Evolutionary conservation across 2,113 vertebrate species (phyloP).

Genomic region (Phaethon lepturus): DNA sequence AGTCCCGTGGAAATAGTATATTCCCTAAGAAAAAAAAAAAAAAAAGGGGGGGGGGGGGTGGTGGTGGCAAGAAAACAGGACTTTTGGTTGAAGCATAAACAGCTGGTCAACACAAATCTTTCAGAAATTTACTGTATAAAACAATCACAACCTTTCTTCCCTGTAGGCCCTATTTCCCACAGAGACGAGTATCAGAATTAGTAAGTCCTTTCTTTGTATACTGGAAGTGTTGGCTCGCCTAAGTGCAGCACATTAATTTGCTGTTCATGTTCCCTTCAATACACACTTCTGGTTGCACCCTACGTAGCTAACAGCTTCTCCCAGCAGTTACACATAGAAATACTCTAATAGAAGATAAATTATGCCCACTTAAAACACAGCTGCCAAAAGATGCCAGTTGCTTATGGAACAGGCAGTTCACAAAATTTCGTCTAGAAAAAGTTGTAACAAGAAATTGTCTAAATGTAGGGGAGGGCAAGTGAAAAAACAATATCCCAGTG

Average conservation of each 20-base stretch:
- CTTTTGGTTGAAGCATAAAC: conserved; percentile 47
- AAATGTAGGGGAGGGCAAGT: not conserved
- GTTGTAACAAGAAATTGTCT: not conserved
- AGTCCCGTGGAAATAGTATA: conserved; percentile 57
- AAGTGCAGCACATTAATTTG: not conserved
- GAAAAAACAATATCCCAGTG: not conserved
- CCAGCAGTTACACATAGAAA: not conserved
- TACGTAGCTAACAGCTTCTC: not conserved
- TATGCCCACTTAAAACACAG: not conserved
- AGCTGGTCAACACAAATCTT: conserved; percentile 51
- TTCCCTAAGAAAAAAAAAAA: conserved; percentile 36
- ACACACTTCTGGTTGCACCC: not conserved
- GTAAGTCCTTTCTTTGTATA: not conserved
- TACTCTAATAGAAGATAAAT: not conserved
- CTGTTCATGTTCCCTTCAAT: not conserved
- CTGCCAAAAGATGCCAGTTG: not conserved
- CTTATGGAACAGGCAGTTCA: not conserved
- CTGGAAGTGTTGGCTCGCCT: not conserved
- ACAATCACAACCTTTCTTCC: not conserved
- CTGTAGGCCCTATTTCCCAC: not conserved
- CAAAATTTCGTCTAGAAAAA: not conserved
- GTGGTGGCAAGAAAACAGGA: conserved; percentile 51
- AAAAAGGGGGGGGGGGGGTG: conserved; percentile 37
- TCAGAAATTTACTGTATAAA: conserved; percentile 37
- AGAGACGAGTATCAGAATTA: not conserved